Evolutionary conservation across 2,797 vertebrate genomes (phyloP), one percentile per base, ranked within the genome.

Genomic region (Stomatorhinus walkeri): DNA sequence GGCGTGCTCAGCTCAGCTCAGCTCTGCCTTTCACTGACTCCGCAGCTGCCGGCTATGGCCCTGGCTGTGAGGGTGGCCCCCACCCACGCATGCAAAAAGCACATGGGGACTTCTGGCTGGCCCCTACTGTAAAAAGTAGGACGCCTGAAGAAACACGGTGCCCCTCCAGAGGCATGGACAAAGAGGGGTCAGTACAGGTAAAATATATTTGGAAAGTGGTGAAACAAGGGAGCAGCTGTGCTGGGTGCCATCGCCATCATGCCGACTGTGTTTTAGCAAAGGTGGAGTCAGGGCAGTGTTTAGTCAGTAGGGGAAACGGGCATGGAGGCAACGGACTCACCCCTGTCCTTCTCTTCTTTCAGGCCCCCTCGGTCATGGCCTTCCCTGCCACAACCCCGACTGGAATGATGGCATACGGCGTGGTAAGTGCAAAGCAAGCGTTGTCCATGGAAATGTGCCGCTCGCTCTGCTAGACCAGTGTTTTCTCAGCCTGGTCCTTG

Each of bases 311-410:
- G 46, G 14, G 51, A 51, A 81, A 24, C 28, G 22, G 51, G 12
- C 43, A 3, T 0, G 32, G 46, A n/a, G 14, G 22, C 46, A 12
- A 4, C 36, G 79, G 88, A 89, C 90, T 91, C 92, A 93, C 91
- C 92, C 93, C 36, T 16, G 91, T 90, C 92, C 92, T 92, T 91
- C 91, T 93, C 92, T 95, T 51, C 76, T 93, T 54, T 91, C 93
- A 99, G 98, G 97, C 98, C 81, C 97, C 98, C 10, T 97, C 98
- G 54, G 96, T 98, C 91, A 97, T 99, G 97, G 97, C 98, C 19
- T 99, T 97, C 93, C 97, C 98, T 91, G 97, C 97, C 93, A 98
- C 98, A 79, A 98, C 98, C 36, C 97, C 98, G 10, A 98, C 97
- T 4, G 98, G 97, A 93, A 97, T 98, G 96, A 96, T 98, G 96